These are phyloP conservation scores for Cryptops parisi DNA, from an alignment of 2,888 invertebrate species.

Conservation along the genomic window DNA sequence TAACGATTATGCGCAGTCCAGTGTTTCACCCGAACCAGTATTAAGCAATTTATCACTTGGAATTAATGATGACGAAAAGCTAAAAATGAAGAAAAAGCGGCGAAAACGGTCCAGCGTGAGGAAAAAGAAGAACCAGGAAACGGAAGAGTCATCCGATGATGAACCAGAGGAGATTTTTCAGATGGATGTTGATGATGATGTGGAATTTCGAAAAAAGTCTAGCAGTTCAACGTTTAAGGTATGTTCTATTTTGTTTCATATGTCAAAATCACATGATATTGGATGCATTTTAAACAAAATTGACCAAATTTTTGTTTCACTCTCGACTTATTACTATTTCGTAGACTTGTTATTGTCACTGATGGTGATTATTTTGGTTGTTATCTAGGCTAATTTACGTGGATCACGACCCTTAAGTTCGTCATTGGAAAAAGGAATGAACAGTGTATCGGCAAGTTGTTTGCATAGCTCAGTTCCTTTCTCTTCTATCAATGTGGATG, in stretches of 20 bases:
- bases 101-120: slow-evolving; percentile 22
- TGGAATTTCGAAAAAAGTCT: slow-evolving; percentile 10
- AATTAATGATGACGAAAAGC: slow-evolving; percentile 19
- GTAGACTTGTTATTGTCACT: too few relatives aligned
- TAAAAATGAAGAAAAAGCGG: slow-evolving; percentile 24
- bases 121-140: slow-evolving; percentile 17
- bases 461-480: too few relatives aligned
- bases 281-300: too few relatives aligned
- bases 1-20: not conserved
- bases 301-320: too few relatives aligned
- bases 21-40: not conserved
- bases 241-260: too few relatives aligned
- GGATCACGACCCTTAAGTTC: too few relatives aligned
- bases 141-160: slow-evolving; percentile 15
- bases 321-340: too few relatives aligned
- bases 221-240: too few relatives aligned
- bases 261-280: too few relatives aligned
- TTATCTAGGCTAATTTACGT: too few relatives aligned
- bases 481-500: slow-evolving; percentile 1
- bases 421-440: not conserved
- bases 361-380: too few relatives aligned
- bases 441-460: not conserved
- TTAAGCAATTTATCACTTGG: too few relatives aligned
- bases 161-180: slow-evolving; percentile 23
- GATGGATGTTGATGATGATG: slow-evolving; percentile 21